These are phyloP conservation scores for Uloborus plumipes DNA, from an alignment of 2,888 invertebrate species.

Conservation along the genomic window DNA sequence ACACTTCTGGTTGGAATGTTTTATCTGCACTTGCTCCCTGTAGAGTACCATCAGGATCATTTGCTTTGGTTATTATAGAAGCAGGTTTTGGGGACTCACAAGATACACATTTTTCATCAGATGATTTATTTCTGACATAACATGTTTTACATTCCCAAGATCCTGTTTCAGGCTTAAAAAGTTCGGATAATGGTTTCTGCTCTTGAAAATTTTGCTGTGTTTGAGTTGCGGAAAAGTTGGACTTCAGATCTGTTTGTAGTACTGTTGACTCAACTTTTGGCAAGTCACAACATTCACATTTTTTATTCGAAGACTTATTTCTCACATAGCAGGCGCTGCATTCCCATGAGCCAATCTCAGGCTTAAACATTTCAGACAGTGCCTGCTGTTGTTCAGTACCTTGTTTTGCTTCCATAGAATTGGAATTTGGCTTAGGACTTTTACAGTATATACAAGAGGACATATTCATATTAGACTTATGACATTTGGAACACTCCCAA, in stretches of 20 bases:
- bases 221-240: background rate
- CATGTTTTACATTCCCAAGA: conserved; percentile 80
- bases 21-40: conserved; percentile 36
- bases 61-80: conserved; percentile 31
- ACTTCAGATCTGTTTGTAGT: background rate
- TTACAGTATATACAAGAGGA: conserved; percentile 68
- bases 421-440: conserved; percentile 71
- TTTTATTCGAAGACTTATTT: conserved; percentile 75
- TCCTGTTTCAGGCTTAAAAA: conserved; percentile 75
- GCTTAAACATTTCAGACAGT: conserved; percentile 74
- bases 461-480: conserved; percentile 24
- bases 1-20: conserved; percentile 68
- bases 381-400: conserved; percentile 14
- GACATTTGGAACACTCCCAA: conserved; percentile 41
- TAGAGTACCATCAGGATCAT: conserved; percentile 18
- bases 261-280: conserved; percentile 50
- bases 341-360: conserved; percentile 77
- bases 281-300: conserved; percentile 71
- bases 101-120: conserved; percentile 74
- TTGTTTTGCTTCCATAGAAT: background rate
- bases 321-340: conserved; percentile 78
- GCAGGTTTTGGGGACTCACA: conserved; percentile 71
- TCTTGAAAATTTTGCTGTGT: background rate
- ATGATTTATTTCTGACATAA: conserved; percentile 76
- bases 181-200: conserved; percentile 67